Conservation (phyloP, 2,797 vertebrate genomes). For the Rhinella marina region DNA sequence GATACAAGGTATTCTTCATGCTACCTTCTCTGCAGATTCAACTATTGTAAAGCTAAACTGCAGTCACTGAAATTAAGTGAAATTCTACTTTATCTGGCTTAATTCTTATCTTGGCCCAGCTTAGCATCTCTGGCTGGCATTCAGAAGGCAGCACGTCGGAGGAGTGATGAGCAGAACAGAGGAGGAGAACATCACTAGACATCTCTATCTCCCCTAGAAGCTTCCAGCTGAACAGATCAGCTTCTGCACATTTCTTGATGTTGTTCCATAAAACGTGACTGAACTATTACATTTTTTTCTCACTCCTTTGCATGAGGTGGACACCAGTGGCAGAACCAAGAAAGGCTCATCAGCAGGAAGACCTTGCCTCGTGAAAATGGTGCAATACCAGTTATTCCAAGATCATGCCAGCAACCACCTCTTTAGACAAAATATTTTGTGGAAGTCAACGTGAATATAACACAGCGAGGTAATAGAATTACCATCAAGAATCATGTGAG, state of each 20-base stretch:
- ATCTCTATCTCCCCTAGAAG: background rate
- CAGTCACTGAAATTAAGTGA: background rate
- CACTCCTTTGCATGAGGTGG: background rate
- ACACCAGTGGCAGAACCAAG: conserved; percentile 16
- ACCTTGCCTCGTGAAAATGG: conserved; percentile 10
- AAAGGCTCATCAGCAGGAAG: background rate
- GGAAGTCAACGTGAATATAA: background rate
- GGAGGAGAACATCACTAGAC: background rate
- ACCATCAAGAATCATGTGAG: conserved; percentile 35
- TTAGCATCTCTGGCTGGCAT: background rate
- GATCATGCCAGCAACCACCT: conserved; percentile 12
- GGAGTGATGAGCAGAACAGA: background rate
- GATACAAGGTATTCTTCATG: background rate
- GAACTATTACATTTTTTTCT: background rate
- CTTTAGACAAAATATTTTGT: background rate
- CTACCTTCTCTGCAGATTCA: background rate
- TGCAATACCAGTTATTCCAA: conserved; percentile 19
- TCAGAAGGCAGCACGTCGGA: background rate
- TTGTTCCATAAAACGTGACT: conserved; percentile 22
- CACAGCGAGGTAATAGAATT: conserved; percentile 18
- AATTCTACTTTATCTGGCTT: background rate
- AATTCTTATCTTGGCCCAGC: background rate
- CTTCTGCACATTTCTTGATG: background rate
- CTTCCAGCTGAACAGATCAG: background rate
- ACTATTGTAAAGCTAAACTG: background rate